A percentile compares a stretch with the other conserved stretches of the same genome.
Evolutionary conservation across 2,113 vertebrate species (phyloP).

Genomic region (Neoarius graeffei): DNA sequence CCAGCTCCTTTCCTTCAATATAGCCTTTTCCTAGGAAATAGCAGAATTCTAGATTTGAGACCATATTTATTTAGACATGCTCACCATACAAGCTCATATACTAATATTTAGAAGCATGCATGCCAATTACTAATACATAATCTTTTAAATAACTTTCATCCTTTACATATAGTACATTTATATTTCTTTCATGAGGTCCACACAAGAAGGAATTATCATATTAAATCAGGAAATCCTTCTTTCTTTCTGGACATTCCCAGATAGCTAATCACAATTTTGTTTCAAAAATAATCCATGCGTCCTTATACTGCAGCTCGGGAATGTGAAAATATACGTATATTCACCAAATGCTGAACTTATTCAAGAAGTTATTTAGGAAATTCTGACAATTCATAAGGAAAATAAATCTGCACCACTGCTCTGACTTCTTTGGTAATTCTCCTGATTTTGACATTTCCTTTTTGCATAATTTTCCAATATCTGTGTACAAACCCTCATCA

Average conservation of each 20-base stretch:
- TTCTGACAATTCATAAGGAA: not conserved
- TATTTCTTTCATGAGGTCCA: no score
- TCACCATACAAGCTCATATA: not conserved
- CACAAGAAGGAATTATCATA: no score
- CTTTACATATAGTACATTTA: no score
- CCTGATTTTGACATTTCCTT: not conserved
- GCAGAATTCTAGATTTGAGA: not conserved
- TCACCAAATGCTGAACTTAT: no score
- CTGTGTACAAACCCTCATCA: not conserved
- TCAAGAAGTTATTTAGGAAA: not conserved
- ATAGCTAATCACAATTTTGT: no score
- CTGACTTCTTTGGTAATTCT: not conserved
- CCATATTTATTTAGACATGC: not conserved
- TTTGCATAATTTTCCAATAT: not conserved
- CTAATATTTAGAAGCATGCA: not conserved
- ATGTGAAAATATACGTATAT: no score
- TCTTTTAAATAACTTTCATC: not conserved
- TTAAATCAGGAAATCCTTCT: no score
- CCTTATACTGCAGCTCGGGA: no score
- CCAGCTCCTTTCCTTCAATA: constrained; percentile 95
- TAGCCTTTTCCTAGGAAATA: constrained; percentile 85
- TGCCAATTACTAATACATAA: not conserved
- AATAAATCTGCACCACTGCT: not conserved
- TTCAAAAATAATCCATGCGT: no score
- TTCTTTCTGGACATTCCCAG: no score